Percentiles rank a stretch among this genome's conserved stretches.
Conservation (phyloP, 2,888 invertebrate genomes). For the Xestia c-nigrum region DNA sequence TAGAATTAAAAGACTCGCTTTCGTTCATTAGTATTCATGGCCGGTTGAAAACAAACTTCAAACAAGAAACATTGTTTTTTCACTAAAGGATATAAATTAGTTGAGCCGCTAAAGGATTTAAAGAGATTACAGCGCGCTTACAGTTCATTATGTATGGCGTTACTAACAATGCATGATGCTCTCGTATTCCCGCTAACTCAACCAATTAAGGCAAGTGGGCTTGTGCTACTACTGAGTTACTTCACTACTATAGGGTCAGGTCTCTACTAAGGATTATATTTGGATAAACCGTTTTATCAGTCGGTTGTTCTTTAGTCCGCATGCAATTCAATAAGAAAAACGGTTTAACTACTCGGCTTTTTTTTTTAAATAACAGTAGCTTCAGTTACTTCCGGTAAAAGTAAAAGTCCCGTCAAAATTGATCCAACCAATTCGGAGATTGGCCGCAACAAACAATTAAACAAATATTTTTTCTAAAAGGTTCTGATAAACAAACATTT, state of each 20-base stretch:
- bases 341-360: too few relatives aligned
- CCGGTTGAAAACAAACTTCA: conserved; percentile 32
- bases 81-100: conserved; percentile 49
- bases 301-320: too few relatives aligned
- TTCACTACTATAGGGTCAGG: conserved; percentile 19
- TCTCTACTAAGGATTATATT: conserved; percentile 19
- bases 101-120: conserved; percentile 54
- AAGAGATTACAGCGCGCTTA: conserved; percentile 52
- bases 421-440: too few relatives aligned
- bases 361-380: too few relatives aligned
- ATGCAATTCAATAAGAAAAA: too few relatives aligned
- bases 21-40: conserved; percentile 43
- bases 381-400: too few relatives aligned
- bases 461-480: too few relatives aligned
- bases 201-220: conserved; percentile 59
- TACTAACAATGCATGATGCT: conserved; percentile 56
- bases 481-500: too few relatives aligned
- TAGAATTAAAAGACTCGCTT: conserved; percentile 39
- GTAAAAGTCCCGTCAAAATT: too few relatives aligned
- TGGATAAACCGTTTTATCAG: neutral
- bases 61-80: conserved; percentile 42
- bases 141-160: conserved; percentile 53
- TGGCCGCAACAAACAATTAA: too few relatives aligned
- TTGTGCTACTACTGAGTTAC: conserved; percentile 38
- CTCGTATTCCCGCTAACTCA: conserved; percentile 56